Conservation (phyloP, 2,888 invertebrate species). For the Stictocephala bisonia region DNA sequence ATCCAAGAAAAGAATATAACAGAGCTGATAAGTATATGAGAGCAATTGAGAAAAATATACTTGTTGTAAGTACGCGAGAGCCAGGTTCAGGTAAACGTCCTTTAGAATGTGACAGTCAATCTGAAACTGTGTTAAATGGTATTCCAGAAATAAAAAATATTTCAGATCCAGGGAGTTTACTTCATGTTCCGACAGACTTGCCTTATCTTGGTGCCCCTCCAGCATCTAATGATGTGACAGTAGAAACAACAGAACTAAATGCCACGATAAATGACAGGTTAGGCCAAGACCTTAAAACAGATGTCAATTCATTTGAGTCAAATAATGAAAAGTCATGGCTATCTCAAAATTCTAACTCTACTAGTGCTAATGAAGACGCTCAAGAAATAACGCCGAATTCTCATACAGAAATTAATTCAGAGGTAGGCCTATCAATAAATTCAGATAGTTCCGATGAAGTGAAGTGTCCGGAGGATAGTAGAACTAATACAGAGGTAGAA, state of each 20-base stretch:
- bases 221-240: constrained; percentile 44
- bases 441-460: too few relatives aligned
- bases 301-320: background rate
- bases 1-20: constrained; percentile 93
- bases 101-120: constrained; percentile 48
- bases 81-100: constrained; percentile 63
- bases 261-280: constrained; percentile 4
- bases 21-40: constrained; percentile 97
- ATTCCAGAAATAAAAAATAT: constrained; percentile 51
- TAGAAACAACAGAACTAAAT: constrained; percentile 33
- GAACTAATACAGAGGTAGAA: too few relatives aligned
- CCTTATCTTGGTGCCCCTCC: constrained; percentile 42
- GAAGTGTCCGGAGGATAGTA: too few relatives aligned
- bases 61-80: constrained; percentile 77
- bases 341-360: background rate
- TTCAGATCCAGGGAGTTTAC: constrained; percentile 26
- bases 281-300: background rate
- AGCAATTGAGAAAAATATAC: constrained; percentile 94
- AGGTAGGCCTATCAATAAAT: background rate
- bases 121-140: constrained; percentile 54
- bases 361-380: too few relatives aligned
- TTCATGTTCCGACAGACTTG: constrained; percentile 40
- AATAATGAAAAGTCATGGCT: background rate
- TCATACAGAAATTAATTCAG: background rate
- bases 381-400: too few relatives aligned